phyloP scores from a whole-genome alignment of 1,140 invertebrate genomes.

The Zaprionus nigranus region DNA sequence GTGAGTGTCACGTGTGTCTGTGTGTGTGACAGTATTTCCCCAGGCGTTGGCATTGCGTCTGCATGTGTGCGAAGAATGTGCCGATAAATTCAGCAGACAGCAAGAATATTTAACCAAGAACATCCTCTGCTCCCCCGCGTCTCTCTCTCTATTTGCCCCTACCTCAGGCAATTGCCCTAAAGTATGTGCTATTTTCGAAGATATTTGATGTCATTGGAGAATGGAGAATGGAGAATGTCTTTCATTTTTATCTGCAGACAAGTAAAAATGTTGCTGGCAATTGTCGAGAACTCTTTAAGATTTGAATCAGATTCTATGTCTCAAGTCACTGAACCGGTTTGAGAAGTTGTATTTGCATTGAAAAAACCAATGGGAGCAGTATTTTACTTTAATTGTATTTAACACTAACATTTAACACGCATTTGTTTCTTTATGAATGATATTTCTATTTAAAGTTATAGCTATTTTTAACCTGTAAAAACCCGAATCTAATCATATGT shows the following conservation, averaged over 20 bases:
- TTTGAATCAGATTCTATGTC: neutral
- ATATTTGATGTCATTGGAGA: neutral
- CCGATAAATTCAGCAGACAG: conserved; percentile 30
- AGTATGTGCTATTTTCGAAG: neutral
- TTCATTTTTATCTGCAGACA: conserved; percentile 8
- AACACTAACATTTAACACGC: too few species aligned
- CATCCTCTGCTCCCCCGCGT: neutral
- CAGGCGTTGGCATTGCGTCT: neutral
- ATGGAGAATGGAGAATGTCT: neutral
- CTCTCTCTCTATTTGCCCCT: neutral
- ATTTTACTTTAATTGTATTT: too few species aligned
- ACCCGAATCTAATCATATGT: neutral
- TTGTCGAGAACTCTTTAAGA: neutral
- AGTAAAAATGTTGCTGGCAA: neutral
- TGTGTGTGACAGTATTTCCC: conserved; percentile 2
- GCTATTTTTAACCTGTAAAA: too few species aligned
- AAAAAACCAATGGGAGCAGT: too few species aligned
- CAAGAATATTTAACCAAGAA: conserved; percentile 17
- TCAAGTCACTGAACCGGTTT: neutral
- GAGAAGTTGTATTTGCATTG: neutral
- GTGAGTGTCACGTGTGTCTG: neutral
- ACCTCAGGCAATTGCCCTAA: neutral
- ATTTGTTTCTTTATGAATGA: too few species aligned
- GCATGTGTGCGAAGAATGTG: conserved; percentile 11
- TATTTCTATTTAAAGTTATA: too few species aligned